Evolutionary conservation across 2,888 invertebrate species (phyloP).

Genomic region (Bedellia somnulentella): DNA sequence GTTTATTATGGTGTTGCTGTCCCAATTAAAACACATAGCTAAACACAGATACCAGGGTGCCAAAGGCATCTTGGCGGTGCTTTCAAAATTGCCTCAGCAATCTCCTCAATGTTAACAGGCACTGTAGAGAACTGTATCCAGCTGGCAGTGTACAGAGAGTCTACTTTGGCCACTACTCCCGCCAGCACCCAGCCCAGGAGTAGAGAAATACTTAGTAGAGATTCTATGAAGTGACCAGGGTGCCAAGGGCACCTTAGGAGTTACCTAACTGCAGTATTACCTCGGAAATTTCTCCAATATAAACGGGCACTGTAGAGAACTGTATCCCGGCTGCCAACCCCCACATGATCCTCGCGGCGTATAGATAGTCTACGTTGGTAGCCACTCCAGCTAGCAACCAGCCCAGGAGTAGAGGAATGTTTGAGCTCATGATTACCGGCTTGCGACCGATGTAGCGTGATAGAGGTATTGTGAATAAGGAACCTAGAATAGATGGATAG

Average conservation of each 20-base stretch:
- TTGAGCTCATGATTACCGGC: constrained; percentile 66
- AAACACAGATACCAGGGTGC: too few species aligned
- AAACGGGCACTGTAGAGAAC: constrained; percentile 78
- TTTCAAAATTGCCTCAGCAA: too few species aligned
- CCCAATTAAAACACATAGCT: too few species aligned
- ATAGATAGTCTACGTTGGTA: constrained; percentile 41
- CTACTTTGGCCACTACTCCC: constrained; percentile 54
- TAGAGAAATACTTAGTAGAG: too few species aligned
- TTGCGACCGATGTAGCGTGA: constrained; percentile 71
- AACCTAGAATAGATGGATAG: constrained; percentile 40
- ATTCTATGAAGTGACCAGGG: too few species aligned
- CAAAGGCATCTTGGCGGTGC: too few species aligned
- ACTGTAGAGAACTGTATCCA: constrained; percentile 73
- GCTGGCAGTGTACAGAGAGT: constrained; percentile 59
- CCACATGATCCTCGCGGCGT: constrained; percentile 59
- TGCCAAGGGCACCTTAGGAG: too few species aligned
- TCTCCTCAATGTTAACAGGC: constrained; percentile 86
- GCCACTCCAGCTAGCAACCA: constrained; percentile 71
- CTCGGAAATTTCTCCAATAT: constrained; percentile 83
- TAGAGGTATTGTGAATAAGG: constrained; percentile 69
- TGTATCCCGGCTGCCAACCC: constrained; percentile 71
- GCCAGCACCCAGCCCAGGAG: constrained; percentile 73
- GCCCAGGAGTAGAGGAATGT: constrained; percentile 69
- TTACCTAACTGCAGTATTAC: too few species aligned
- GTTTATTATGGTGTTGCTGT: too few species aligned